Base-by-base conservation (phyloP, 1,140 invertebrate genomes). In the Acromyrmex charruanus region DNA sequence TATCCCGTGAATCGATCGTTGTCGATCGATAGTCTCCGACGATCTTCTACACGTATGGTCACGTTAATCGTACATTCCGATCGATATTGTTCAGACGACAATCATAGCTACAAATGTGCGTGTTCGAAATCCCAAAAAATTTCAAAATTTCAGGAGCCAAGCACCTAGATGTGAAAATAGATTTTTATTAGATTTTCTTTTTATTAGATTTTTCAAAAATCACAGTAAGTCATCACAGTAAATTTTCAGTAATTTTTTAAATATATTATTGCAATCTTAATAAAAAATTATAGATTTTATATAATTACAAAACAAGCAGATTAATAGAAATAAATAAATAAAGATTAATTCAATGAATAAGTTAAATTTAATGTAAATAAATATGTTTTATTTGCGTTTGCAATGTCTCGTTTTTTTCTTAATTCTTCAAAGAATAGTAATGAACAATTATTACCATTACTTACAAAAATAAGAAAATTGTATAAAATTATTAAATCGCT, bases 1-100 rank as follows among this genome's bases (percentile, higher is more conserved):
- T 58, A 21, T 39, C 66, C 39, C 71, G 59, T 58, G 53, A 80
- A 84, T 82, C 53, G 28, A 69, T 86, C 31, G 55, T 44, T 31
- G 53, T 12, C 65, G 65, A 66, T 53, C 74, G 61, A 86, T 69
- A 39, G 77, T 51, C 39, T 51, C n/a, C 28, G 25, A n/a, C 39
- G 39, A 86, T 85, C 72, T 85, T 55, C 10, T 51, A n/a, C n/a
- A 3, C 51, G 51, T 31, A 61, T 74, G 21, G 6, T 35, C n/a
- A 49, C 44, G n/a, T 66, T 39, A 25, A 53, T 25, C 28, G 55
- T 53, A 53, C 39, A 72, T 82, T 72, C 28, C 21, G 1, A 81
- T 81, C 65, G 59, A 44, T 39, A 28, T 49, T 12, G 77, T 49
- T 31, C 25, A 35, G 49, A 25, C 49, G 12, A 66, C 1, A 7